These are phyloP conservation scores for Eristalis intricaria DNA, from an alignment of 2,888 invertebrate species.

Conservation along the genomic window DNA sequence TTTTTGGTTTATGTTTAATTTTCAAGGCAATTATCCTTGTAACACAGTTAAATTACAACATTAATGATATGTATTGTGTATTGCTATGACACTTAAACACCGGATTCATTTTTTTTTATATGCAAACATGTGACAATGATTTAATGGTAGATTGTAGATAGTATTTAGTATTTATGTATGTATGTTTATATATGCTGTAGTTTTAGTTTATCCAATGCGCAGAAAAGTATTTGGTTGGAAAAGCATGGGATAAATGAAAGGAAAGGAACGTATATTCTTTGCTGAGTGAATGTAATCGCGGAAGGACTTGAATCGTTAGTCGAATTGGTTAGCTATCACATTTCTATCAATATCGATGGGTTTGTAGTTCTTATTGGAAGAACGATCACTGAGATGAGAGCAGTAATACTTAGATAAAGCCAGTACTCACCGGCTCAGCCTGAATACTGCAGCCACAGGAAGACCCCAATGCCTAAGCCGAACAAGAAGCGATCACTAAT, in stretches of 20 bases:
- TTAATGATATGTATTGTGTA: conserved; percentile 82
- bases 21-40: conserved; percentile 72
- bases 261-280: not conserved
- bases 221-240: not conserved
- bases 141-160: conserved; percentile 38
- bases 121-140: conserved; percentile 61
- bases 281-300: not conserved
- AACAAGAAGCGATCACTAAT: too few relatives aligned
- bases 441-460: too few relatives aligned
- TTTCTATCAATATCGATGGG: not conserved
- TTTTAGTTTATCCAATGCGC: conserved; percentile 36
- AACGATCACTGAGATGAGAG: too few relatives aligned
- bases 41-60: conserved; percentile 81
- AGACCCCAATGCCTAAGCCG: too few relatives aligned
- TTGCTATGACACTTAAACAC: conserved; percentile 80
- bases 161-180: not conserved
- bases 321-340: not conserved
- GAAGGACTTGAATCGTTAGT: not conserved
- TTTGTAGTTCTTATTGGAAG: too few relatives aligned
- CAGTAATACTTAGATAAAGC: too few relatives aligned
- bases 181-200: conserved; percentile 1
- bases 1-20: conserved; percentile 64
- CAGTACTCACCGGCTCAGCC: too few relatives aligned
- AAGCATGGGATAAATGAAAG: not conserved
- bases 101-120: conserved; percentile 71